Percentiles rank a stretch among this genome's conserved stretches.
Conservation (phyloP, 2,113 vertebrate genomes). For the Peromyscus californicus region DNA sequence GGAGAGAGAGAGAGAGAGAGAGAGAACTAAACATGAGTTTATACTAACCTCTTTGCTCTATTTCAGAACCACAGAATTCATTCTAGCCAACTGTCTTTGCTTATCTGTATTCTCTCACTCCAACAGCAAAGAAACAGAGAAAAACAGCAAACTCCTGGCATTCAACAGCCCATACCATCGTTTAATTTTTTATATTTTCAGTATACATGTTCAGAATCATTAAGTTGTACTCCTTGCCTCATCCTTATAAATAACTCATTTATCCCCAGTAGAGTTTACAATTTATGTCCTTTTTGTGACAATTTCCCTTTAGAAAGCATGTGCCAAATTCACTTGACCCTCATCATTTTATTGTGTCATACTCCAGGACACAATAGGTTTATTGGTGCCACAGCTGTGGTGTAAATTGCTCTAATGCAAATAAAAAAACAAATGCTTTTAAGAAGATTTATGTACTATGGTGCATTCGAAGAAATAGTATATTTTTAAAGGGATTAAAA, state of each 20-base stretch:
- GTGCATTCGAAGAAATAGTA: not conserved
- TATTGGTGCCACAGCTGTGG: conserved; percentile 52
- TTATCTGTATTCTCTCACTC: not conserved
- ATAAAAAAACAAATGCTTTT: conserved; percentile 9
- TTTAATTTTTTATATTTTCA: not conserved
- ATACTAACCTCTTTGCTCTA: not conserved
- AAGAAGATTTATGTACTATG: not conserved
- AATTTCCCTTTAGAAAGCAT: not conserved
- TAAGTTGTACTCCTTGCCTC: not conserved
- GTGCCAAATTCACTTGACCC: not conserved
- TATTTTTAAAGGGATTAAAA: conserved; percentile 51
- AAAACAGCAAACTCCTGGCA: not conserved
- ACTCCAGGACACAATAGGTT: not conserved
- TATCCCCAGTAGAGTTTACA: not conserved
- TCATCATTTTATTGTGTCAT: not conserved
- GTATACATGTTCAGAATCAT: not conserved
- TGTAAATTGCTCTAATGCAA: not conserved
- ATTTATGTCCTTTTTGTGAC: not conserved
- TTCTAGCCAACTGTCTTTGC: not conserved
- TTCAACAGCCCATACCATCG: not conserved
- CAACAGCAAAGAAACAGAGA: not conserved
- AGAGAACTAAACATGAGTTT: not conserved
- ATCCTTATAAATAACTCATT: not conserved
- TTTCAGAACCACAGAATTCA: not conserved
- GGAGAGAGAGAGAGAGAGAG: not conserved